A percentile compares a stretch with the other conserved stretches of the same genome.
Conservation (phyloP, 2,888 invertebrate genomes). For the Lithophane socia region DNA sequence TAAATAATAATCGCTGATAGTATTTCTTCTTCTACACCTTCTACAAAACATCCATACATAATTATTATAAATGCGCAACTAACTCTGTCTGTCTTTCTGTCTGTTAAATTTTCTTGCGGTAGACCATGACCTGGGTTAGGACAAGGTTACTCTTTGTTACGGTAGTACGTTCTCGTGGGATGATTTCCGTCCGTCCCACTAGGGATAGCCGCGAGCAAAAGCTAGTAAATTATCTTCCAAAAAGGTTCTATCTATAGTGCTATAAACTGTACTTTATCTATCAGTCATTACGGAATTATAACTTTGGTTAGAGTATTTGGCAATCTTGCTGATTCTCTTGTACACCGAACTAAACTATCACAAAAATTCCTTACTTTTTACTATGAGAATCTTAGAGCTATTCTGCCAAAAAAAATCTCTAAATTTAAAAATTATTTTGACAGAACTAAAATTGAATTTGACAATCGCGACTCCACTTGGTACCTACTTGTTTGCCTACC, state of each 20-base stretch:
- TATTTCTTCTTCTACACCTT: not conserved
- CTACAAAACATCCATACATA: not conserved
- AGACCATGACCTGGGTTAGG: no score
- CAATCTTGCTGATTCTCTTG: no score
- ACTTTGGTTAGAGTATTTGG: conserved; percentile 27
- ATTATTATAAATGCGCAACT: not conserved
- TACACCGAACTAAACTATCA: no score
- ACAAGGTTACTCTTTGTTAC: not conserved
- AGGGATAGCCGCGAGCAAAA: not conserved
- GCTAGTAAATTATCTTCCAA: not conserved
- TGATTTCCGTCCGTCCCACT: not conserved
- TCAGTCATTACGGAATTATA: not conserved
- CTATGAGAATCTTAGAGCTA: no score
- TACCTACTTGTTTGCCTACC: no score
- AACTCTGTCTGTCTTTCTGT: no score
- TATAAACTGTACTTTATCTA: not conserved
- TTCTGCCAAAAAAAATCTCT: no score
- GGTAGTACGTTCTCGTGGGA: not conserved
- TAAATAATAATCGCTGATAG: not conserved
- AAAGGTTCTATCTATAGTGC: not conserved
- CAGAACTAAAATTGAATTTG: no score
- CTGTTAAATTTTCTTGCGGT: no score
- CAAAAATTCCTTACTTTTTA: no score
- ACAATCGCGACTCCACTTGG: no score
- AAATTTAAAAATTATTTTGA: no score